phyloP scores from a whole-genome alignment of 2,888 invertebrate genomes.

The Drosophila falleni region DNA sequence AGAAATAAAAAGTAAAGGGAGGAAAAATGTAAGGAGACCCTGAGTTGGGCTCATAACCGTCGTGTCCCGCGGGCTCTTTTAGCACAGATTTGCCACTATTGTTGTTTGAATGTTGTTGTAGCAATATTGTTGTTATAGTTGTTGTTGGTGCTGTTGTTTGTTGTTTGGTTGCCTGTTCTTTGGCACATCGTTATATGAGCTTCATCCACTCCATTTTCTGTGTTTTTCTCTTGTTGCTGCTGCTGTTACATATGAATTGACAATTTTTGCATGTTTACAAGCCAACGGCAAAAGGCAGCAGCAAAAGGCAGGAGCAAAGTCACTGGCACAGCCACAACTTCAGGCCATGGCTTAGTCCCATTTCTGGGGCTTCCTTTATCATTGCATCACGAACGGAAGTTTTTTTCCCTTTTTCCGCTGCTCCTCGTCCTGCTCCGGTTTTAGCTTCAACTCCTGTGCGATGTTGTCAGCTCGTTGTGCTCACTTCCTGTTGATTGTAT shows the following conservation, averaged over 20 bases:
- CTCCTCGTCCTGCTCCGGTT: background rate
- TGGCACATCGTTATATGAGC: constrained; percentile 59
- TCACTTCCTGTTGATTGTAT: constrained; percentile 65
- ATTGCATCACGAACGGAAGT: constrained; percentile 44
- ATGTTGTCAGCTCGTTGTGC: constrained; percentile 48
- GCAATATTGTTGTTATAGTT: constrained; percentile 2
- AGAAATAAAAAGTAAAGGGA: constrained; percentile 14
- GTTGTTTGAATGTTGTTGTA: constrained; percentile 29
- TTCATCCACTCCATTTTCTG: constrained; percentile 16
- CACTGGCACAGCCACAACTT: constrained; percentile 25
- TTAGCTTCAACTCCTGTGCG: constrained; percentile 4
- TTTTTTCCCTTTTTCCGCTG: constrained; percentile 23
- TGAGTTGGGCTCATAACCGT: constrained; percentile 20
- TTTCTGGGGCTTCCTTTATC: constrained; percentile 40
- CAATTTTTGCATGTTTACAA: constrained; percentile 72
- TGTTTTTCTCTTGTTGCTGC: constrained; percentile 1
- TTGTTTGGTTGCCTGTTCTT: constrained; percentile 44
- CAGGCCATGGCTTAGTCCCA: constrained; percentile 31
- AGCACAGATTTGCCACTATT: constrained; percentile 55
- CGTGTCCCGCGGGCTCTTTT: constrained; percentile 51
- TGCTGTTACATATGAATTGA: constrained; percentile 60
- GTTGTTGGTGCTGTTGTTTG: constrained; percentile 21
- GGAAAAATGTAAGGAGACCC: constrained; percentile 15
- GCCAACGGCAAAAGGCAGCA: constrained; percentile 25
- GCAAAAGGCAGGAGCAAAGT: constrained; percentile 15